phyloP scores from a whole-genome alignment of 30 jellyfish, hydroid and myxozoan species.

The Aurelia sp. region DNA sequence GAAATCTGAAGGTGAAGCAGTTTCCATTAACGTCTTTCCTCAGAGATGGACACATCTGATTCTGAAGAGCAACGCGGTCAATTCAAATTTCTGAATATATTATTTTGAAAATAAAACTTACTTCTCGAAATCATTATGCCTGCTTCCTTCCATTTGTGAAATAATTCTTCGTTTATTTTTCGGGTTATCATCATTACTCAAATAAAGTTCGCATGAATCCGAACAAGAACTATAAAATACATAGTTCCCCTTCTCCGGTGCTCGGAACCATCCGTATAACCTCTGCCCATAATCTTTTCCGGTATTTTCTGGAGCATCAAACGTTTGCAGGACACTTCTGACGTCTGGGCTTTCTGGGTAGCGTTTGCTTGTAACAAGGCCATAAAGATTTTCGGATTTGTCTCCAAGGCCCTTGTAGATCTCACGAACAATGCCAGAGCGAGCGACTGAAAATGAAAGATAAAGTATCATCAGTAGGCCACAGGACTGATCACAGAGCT shows the following conservation, averaged over 20 bases:
- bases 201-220: constrained; percentile 87
- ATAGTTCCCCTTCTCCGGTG: constrained; percentile 95
- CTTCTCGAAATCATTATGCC: constrained; percentile 91
- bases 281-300: constrained; percentile 95
- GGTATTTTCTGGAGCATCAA: constrained; percentile 90
- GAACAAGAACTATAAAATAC: constrained; percentile 93
- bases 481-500: no score
- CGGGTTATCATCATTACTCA: constrained; percentile 90
- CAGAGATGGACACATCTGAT: no score
- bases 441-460: constrained; percentile 48
- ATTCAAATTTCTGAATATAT: no score
- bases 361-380: constrained; percentile 82
- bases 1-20: no score
- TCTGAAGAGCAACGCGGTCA: no score
- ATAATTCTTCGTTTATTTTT: constrained; percentile 82
- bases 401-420: constrained; percentile 92
- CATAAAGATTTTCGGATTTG: constrained; percentile 81
- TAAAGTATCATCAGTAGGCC: background rate
- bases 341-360: constrained; percentile 98
- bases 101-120: constrained; percentile 23
- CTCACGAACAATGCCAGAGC: constrained; percentile 90
- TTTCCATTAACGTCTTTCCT: no score
- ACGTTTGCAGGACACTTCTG: constrained; percentile 75
- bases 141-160: constrained; percentile 94
- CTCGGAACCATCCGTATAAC: constrained; percentile 94